Evolutionary conservation across 1,140 invertebrate species (phyloP).

Genomic region (Argopecten irradians): DNA sequence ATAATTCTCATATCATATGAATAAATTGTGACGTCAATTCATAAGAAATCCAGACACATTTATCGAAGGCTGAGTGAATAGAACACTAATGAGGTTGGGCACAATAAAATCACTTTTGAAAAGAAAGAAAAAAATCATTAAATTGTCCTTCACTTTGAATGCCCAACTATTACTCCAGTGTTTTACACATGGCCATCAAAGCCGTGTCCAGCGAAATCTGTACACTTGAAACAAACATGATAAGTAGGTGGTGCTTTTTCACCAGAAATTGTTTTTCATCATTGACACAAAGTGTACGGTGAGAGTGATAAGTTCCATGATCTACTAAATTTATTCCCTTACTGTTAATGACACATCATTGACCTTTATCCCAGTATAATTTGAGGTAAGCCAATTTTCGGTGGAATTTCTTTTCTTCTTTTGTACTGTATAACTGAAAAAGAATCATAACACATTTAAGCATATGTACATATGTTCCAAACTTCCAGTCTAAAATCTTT

Average conservation of each 20-base stretch:
- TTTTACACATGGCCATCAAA: background rate
- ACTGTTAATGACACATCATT: background rate
- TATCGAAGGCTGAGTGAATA: background rate
- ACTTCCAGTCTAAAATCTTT: too few relatives aligned
- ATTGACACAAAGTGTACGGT: background rate
- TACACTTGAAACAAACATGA: background rate
- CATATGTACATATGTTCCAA: background rate
- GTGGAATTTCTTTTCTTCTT: conserved; percentile 74
- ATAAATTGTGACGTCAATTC: background rate
- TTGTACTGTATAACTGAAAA: conserved; percentile 74
- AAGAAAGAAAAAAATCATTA: too few relatives aligned
- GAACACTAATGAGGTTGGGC: background rate
- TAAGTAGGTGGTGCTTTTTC: background rate
- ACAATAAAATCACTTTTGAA: background rate
- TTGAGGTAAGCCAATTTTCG: conserved; percentile 74
- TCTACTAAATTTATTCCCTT: background rate
- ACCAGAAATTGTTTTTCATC: background rate
- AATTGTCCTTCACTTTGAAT: too few relatives aligned
- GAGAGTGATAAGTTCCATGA: background rate
- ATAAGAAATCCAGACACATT: background rate
- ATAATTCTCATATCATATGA: background rate
- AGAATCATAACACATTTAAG: conserved; percentile 38
- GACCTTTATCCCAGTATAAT: conserved; percentile 65
- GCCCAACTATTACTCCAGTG: background rate
- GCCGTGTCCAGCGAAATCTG: background rate